Evolutionary conservation across 2,797 vertebrate species (phyloP).

Genomic region (Mallotus villosus): DNA sequence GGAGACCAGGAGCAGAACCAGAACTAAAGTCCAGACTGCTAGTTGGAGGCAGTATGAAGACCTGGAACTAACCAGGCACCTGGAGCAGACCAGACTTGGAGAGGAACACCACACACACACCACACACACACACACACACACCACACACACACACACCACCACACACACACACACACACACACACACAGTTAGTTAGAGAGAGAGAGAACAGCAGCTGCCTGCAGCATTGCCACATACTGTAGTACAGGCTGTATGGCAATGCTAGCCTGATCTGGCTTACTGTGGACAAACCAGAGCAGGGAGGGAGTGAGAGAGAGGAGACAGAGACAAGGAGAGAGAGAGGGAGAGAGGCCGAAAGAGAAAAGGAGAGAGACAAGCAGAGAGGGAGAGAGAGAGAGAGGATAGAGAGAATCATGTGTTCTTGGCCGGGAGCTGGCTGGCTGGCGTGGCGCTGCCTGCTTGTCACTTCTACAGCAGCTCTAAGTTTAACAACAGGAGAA

Average conservation of each 20-base stretch:
- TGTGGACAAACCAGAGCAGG: not conserved
- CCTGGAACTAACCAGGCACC: not conserved
- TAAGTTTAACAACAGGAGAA: not conserved
- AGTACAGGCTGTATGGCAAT: not conserved
- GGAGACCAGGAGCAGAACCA: slow-evolving; percentile 16
- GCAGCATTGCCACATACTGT: not conserved
- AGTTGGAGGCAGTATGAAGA: not conserved
- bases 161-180: slow-evolving; percentile 24
- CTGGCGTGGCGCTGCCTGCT: not conserved
- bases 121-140: slow-evolving; percentile 38
- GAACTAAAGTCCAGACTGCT: too few species aligned
- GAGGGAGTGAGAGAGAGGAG: not conserved
- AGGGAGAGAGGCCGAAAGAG: not conserved
- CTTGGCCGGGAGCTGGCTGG: not conserved
- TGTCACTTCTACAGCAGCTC: not conserved
- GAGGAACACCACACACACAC: not conserved
- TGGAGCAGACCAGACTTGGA: not conserved
- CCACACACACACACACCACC: slow-evolving; percentile 33
- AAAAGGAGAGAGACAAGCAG: too few species aligned
- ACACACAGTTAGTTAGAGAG: slow-evolving; percentile 19
- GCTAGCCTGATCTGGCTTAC: not conserved
- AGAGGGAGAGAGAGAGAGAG: not conserved
- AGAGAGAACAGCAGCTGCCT: not conserved
- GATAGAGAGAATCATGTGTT: not conserved
- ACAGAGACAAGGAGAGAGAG: not conserved